Base-by-base conservation (phyloP, 2,797 vertebrate species). In the Sebastes alutus region DNA sequence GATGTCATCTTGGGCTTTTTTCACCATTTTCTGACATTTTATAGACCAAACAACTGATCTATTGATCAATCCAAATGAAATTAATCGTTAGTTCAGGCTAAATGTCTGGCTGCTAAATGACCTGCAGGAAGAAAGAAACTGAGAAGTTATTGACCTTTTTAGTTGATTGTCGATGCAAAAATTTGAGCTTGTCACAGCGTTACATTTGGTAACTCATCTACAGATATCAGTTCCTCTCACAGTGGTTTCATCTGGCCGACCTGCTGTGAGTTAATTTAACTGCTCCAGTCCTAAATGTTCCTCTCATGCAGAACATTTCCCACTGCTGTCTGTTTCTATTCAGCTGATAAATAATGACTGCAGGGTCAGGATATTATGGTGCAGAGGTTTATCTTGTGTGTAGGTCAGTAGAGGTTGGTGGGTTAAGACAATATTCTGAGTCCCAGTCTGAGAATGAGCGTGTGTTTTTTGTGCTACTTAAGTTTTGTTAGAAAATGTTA, bases 301-400 rank as follows among this genome's bases (percentile, higher is more conserved):
- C 30, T 29, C 58, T 18, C 20, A 22, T 23, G 32, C 74, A 60
- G 22, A 27, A 16, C 18, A 0, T 86, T 90, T 92, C 83, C 84
- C 88, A 86, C 82, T 18, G 73, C 70, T 32, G 33, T 22, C 29
- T 58, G 54, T 38, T 12, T 66, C 23, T 18, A 4, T 42, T 27
- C 52, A 30, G 29, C 64, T 74, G 75, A 84, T 75, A 35, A 73
- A 86, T 46, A 80, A 33, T 13, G 68, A 16, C 30, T 18, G 35
- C 55, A 3, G 46, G 35, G 71, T 75, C 18, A 20, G 35, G n/a
- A 8, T 66, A 6, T 64, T 3, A 14, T 8, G 33, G 8, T 4
- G 5, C 65, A 27, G 73, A 77, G 72, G 69, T 65, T 84, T 16
- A 73, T 42, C 30, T 52, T 1, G 11, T 77, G 54, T 54, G 42